phyloP scores from a whole-genome alignment of 2,797 vertebrate genomes.

The Mareca penelope region DNA sequence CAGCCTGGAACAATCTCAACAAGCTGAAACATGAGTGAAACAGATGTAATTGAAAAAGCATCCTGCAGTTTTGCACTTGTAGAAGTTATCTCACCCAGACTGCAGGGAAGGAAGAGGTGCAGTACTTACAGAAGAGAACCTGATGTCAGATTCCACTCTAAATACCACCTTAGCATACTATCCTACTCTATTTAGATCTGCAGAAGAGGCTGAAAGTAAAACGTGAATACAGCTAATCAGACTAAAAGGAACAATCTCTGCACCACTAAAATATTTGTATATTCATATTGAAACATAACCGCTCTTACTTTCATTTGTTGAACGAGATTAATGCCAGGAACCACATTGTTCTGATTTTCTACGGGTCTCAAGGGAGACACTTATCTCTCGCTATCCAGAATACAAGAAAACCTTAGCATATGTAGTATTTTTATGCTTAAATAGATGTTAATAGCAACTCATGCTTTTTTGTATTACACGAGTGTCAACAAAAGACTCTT shows the following conservation, averaged over 20 bases:
- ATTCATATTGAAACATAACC: background rate
- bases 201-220: background rate
- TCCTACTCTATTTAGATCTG: background rate
- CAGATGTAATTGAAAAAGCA: background rate
- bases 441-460: background rate
- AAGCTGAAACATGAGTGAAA: background rate
- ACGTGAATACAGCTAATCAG: background rate
- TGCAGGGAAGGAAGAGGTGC: rapidly evolving
- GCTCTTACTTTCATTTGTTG: background rate
- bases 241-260: background rate
- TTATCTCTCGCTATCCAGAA: background rate
- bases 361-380: background rate
- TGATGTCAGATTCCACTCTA: background rate
- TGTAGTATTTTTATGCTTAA: background rate
- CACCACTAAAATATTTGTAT: background rate
- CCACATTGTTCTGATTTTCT: rapidly evolving
- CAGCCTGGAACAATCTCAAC: background rate
- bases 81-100: background rate
- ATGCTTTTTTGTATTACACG: background rate
- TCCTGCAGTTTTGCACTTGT: background rate
- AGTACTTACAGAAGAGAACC: background rate
- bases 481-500: background rate
- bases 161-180: background rate
- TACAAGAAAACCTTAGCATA: background rate
- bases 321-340: background rate